Base-by-base conservation (phyloP, 2,888 invertebrate genomes). In the Pyrochroa serraticornis region DNA sequence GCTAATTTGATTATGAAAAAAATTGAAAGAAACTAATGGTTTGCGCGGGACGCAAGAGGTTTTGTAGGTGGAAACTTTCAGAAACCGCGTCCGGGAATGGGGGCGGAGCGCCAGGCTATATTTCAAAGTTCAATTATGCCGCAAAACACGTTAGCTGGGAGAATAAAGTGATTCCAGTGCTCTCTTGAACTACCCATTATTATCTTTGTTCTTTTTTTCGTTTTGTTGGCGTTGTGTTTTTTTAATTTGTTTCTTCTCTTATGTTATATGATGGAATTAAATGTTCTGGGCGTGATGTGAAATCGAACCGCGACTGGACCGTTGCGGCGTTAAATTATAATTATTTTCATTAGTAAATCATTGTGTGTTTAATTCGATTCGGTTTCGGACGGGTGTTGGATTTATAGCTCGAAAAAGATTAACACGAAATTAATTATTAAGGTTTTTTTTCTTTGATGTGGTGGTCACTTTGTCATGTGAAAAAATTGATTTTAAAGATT, bases 91-190 rank as follows among this genome's bases (percentile, higher is more conserved):
- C 64, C 62, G 67, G 67, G 64, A 46, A 60, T 61, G 62, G 66
- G 22, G 77, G 77, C 74, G 77, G 71, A 60, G 70, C 73, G 60
- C 62, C 47, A 56, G 67, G 73, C 73, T 66, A 76, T 77, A 76
- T 71, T 74, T 77, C 76, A 77, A 75, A 76, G 73, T 76, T 77
- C 77, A 77, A 77, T 76, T 77, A 76, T 67, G 74, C 75, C 75
- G 75, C 74, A 65, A 69, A 74, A 70, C 71, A 70, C 71, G 71
- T 70, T 71, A 67, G 68, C 51, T 55, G 36, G 37, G 42, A 55
- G 68, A 62, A 70, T 68, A 71, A 73, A 75, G 74, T 73, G 75
- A 74, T 74, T 74, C 70, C 64, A 53, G 59, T 65, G 62, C 64
- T 64, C 65, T 63, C 61, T 57, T 66, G 66, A 70, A 70, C 70